Conservation (phyloP, 35 echinoderm and acorn worm genomes). For the Lytechinus variegatus region DNA sequence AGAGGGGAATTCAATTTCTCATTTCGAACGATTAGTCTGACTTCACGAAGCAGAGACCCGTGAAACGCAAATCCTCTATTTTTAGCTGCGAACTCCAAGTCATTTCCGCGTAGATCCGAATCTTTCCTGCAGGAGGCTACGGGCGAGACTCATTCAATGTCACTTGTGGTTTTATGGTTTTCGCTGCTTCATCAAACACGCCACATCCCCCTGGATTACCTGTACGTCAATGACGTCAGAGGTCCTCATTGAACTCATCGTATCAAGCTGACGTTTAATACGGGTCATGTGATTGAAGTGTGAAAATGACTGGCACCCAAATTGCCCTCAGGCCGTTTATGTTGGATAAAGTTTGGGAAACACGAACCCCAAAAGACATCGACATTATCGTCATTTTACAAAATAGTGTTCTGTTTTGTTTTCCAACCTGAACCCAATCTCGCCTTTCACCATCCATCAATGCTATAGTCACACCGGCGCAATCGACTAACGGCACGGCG, state of each 20-base stretch:
- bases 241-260: neutral
- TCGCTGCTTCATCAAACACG: constrained; percentile 9
- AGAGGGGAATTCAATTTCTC: neutral
- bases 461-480: too few species aligned
- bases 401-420: too few species aligned
- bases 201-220: neutral
- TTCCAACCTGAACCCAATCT: too few species aligned
- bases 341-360: too few species aligned
- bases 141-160: neutral
- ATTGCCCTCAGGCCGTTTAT: too few species aligned
- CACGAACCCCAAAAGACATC: too few species aligned
- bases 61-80: neutral
- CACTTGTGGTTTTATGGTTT: neutral
- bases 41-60: neutral
- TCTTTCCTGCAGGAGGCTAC: neutral
- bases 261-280: neutral
- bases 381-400: too few species aligned
- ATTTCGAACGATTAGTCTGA: neutral
- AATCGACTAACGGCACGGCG: too few species aligned
- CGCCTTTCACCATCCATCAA: too few species aligned
- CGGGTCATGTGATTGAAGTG: too few species aligned
- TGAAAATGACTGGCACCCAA: too few species aligned
- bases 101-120: neutral
- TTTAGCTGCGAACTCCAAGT: neutral
- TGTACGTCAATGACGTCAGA: neutral